phyloP scores from a whole-genome alignment of 2,888 invertebrate genomes.

The Copidosoma aretas region DNA sequence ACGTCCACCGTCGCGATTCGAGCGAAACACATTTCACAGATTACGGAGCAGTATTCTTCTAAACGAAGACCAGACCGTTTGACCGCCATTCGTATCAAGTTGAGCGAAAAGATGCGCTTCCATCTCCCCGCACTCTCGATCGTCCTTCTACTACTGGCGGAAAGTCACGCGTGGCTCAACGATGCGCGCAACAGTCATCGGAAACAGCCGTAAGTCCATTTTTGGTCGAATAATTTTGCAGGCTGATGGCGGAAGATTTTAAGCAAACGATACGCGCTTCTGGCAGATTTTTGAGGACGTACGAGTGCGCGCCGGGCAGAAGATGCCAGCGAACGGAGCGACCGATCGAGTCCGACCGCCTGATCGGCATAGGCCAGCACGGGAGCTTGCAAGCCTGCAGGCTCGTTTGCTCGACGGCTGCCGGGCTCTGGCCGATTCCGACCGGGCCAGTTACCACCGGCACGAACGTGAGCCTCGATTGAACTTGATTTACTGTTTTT shows the following conservation, averaged over 20 bases:
- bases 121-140: no score
- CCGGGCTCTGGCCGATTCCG: conserved; percentile 53
- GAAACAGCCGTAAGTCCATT: neutral
- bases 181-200: no score
- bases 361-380: conserved; percentile 31
- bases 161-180: no score
- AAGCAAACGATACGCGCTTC: neutral
- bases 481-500: conserved; percentile 37
- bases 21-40: no score
- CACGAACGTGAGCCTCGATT: conserved; percentile 43
- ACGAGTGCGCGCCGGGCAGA: conserved; percentile 45
- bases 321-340: conserved; percentile 44
- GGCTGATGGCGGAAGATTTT: no score
- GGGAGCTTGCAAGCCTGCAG: conserved; percentile 51
- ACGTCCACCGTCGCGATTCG: no score
- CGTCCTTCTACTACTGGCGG: no score
- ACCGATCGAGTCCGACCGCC: conserved; percentile 29
- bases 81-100: no score
- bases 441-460: conserved; percentile 44
- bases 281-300: conserved; percentile 47
- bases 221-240: neutral
- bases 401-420: conserved; percentile 48
- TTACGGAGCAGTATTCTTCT: no score
- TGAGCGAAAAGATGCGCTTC: no score
- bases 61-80: no score